Conservation (phyloP, 2,888 invertebrate genomes). For the Parapristionchus giblindavisi region DNA sequence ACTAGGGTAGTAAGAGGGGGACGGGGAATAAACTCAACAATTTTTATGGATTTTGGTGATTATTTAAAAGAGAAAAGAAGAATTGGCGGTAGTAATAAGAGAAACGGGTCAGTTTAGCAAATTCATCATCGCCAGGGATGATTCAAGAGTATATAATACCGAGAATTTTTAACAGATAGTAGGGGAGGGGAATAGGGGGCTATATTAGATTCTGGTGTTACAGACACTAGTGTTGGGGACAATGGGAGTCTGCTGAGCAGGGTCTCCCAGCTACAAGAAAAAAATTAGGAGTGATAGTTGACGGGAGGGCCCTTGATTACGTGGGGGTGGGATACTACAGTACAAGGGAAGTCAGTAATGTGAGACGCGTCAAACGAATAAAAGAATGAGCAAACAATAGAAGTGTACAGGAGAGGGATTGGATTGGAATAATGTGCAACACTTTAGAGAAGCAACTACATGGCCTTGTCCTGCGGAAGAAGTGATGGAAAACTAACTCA, state of each 20-base stretch:
- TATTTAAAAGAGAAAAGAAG: neutral
- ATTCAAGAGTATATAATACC: neutral
- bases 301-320: constrained; percentile 24
- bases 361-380: neutral
- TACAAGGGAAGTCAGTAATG: constrained; percentile 22
- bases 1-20: constrained; percentile 28
- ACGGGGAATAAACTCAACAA: constrained; percentile 31
- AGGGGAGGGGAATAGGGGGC: constrained; percentile 8
- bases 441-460: neutral
- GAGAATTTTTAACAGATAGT: constrained; percentile 16
- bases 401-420: constrained; percentile 15
- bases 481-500: neutral
- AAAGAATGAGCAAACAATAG: constrained; percentile 1
- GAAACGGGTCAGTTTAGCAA: constrained; percentile 16
- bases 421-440: too few relatives aligned
- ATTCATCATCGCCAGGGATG: constrained; percentile 30
- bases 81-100: constrained; percentile 23
- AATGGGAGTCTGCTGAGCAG: neutral
- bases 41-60: constrained; percentile 37
- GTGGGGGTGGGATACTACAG: neutral
- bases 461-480: constrained; percentile 1
- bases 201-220: constrained; percentile 21
- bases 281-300: constrained; percentile 20
- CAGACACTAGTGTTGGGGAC: constrained; percentile 3
- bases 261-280: neutral